Evolutionary conservation across 37 sponge, comb jelly and placozoan genomes (phyloP), one percentile per base, ranked within the genome.

Genomic region (Mnemiopsis leidyi): DNA sequence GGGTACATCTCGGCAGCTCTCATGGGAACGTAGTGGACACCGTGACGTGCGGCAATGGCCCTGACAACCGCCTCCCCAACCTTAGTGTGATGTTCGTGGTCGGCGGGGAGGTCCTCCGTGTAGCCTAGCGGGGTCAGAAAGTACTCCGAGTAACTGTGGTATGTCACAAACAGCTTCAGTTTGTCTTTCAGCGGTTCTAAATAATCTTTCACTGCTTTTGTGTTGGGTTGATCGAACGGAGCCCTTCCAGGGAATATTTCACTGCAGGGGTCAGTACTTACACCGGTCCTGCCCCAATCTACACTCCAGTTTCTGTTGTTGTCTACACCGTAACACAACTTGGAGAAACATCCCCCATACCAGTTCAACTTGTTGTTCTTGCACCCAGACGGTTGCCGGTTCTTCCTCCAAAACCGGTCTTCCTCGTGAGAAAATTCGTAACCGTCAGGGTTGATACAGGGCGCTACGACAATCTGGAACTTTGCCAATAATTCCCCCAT

Each of bases 361-460:
- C 73, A 69, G 73, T 69, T 69, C 2, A 3, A 21, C n/a, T 28
- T 25, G 73, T 25, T 25, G 24, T 25, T 69, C n/a, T 25, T 21
- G 21, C 73, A 69, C 13, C 61, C 61, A 48, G 61, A 48, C 13
- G 61, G 61, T 13, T 48, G 5, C 13, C 61, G 61, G 13, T 5
- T 48, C 61, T 48, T 48, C 13, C 61, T 48, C 61, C 61, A 48
- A 13, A 48, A 13, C 61, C 61, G 5, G 13, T 48, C 61, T 48
- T 34, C 39, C 5, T 16, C 61, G 67, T 90, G 92, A 30, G 92
- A 35, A 26, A 24, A 23, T 23, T 30, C 92, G 35, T 90, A 90
- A 30, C 92, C 92, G 67, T 90, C 92, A 61, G 92, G 68, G 92
- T 90, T 90, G 48, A 90, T 26, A 24, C 25, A 39, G 5, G 92